Evolutionary conservation across 2,888 invertebrate genomes (phyloP), one percentile per base, ranked within the genome.

Genomic region (Sturmia bella): DNA sequence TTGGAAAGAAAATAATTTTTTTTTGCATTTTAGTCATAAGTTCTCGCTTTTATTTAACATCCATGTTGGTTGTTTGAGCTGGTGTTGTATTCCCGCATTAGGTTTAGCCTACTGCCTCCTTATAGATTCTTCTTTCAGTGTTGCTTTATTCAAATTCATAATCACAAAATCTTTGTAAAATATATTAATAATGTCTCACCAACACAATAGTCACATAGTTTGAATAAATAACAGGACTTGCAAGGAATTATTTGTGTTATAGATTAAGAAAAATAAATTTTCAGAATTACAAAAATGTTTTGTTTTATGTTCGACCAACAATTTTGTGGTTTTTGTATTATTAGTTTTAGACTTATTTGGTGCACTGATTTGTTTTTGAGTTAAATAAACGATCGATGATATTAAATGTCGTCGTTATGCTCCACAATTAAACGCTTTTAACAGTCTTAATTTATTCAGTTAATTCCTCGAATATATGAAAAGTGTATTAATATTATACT

Each of bases 71-170:
- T 66, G 39, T 69, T 15, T 32, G 41, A 72, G 52, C 19, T 41
- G 24, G 48, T 68, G 45, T 56, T 68, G 45, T 68, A 15, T 52
- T 70, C 64, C 54, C 72, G 37, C 52, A 45, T 64, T 54, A 66
- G 80, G 64, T 84, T 64, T 15, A 27, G 70, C 68, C 72, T 66
- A 41, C 48, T 76, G 76, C 72, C 50, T 45, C 54, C 69, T 56
- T 63, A 7, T 45, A 6, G 27, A 27, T 68, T 73, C 57, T 41
- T 43, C 9, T 27, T 39, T 41, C 59, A 15, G 17, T 39, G 50
- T 64, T 84, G 85, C 85, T 85, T 87, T 88, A 88, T 89, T 88
- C 89, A 88, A 88, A 88, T 89, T 88, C 88, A 89, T 88, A 88
- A 88, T 89, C 87, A 87, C 87, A 88, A 87, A 1, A 86, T 86